phyloP scores from a whole-genome alignment of 2,888 invertebrate species.

The Brenthis ino region DNA sequence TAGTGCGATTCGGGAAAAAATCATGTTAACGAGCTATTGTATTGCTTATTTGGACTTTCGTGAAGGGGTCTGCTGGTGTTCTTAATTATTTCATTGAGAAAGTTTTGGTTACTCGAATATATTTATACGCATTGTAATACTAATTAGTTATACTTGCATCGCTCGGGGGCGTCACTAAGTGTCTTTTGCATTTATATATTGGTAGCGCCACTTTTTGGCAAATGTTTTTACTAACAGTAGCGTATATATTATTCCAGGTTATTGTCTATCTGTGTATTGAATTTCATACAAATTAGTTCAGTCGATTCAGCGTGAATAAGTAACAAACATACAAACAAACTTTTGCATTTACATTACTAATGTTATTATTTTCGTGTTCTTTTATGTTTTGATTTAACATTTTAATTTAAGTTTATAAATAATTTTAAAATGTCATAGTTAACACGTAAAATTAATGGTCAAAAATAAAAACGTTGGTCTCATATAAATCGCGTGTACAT shows the following conservation, averaged over 20 bases:
- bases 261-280: too few relatives aligned
- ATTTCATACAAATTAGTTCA: too few relatives aligned
- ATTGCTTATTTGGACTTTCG: slow-evolving; percentile 68
- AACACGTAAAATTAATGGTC: background rate
- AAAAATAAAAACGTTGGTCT: background rate
- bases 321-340: too few relatives aligned
- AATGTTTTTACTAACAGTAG: too few relatives aligned
- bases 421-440: slow-evolving; percentile 10
- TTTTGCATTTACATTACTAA: too few relatives aligned
- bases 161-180: too few relatives aligned
- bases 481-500: slow-evolving; percentile 1
- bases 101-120: slow-evolving; percentile 54
- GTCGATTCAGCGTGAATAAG: too few relatives aligned
- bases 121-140: background rate
- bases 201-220: background rate
- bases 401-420: too few relatives aligned
- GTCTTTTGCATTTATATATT: too few relatives aligned
- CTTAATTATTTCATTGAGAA: slow-evolving; percentile 66
- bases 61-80: slow-evolving; percentile 58
- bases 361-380: too few relatives aligned
- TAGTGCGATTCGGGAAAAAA: slow-evolving; percentile 57
- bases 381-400: too few relatives aligned
- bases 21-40: slow-evolving; percentile 70
- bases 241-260: too few relatives aligned
- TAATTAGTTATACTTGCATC: background rate